Evolutionary conservation across 2,888 invertebrate species (phyloP), one percentile per base, ranked within the genome.

Genomic region (Hanleya hanleyi): DNA sequence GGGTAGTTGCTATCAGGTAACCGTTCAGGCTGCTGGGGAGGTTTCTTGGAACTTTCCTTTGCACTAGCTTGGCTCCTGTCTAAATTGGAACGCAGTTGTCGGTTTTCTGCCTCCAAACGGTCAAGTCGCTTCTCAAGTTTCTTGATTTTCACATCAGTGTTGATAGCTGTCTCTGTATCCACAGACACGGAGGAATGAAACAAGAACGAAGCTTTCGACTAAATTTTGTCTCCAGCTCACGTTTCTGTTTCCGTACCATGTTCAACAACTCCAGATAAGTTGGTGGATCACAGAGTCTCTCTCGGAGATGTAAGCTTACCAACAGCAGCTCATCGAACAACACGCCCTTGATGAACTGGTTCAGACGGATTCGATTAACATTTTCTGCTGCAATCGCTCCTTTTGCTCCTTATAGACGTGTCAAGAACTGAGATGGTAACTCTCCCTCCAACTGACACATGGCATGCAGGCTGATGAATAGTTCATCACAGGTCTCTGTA

Each of bases 271-370:
- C 38, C 9, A 64, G n/a, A 9, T 37, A 64, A 18, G 35, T 22
- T 29, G 64, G 64, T 37, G 38, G 64, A 35, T 37, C 29, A 12
- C 36, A 22, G 18, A 64, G 18, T 37, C 64, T 35, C 9, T 64
- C 64, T 29, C 38, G 35, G 3, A 64, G 26, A 35, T 64, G 64
- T 37, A 62, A 32, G 26, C 38, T 64, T 2, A 36, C 64, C 15
- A 64, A n/a, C 35, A 64, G 37, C n/a, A 64, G 38, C n/a, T 64
- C 64, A 35, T 64, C 38, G 2, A 37, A 64, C 35, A 64, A 26
- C 5, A 37, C 18, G 12, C 64, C 64, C 26, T 64, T 64, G 15
- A 64, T 64, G 37, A 64, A 64, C 64, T 64, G 64, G 64, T 35
- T 64, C 3, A 64, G 15, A 35, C 35, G 12, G 18, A 18, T 64